A percentile compares a stretch with the other conserved stretches of the same genome.
Evolutionary conservation across 2,797 vertebrate genomes (phyloP).

Genomic region (Platalea minor): DNA sequence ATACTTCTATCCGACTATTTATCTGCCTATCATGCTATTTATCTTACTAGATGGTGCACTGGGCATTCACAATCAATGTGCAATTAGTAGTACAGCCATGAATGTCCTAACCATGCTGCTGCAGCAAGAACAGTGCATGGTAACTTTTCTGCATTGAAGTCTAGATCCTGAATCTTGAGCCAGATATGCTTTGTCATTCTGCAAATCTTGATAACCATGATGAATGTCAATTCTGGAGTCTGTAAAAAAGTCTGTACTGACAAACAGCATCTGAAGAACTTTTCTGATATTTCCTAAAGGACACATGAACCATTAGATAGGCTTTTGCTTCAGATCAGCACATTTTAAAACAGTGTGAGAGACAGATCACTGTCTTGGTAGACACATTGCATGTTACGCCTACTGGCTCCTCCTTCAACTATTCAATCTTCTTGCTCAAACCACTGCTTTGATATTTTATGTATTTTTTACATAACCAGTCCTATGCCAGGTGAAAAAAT

Average conservation of each 20-base stretch:
- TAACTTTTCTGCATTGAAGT: not conserved
- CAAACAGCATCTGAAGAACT: conserved; percentile 3
- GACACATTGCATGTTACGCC: not conserved
- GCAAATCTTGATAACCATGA: not conserved
- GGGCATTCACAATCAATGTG: not conserved
- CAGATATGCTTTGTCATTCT: not conserved
- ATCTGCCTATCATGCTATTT: too few relatives aligned
- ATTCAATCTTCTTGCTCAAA: not conserved
- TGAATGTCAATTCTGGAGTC: not conserved
- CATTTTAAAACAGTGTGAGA: not conserved
- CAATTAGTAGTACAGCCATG: not conserved
- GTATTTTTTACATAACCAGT: not conserved
- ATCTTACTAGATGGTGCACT: not conserved
- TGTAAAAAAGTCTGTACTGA: conserved; percentile 20
- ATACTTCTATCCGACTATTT: not conserved
- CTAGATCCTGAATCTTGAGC: not conserved
- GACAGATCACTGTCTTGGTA: not conserved
- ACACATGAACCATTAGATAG: conserved; percentile 13
- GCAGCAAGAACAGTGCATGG: not conserved
- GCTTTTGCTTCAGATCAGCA: conserved; percentile 35
- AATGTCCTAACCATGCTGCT: not conserved
- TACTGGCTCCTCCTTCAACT: not conserved
- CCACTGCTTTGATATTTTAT: not conserved
- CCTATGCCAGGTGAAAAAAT: not conserved
- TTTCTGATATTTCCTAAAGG: conserved; percentile 43